Evolutionary conservation across 2,888 invertebrate genomes (phyloP).

Genomic region (Torymus tubicola): DNA sequence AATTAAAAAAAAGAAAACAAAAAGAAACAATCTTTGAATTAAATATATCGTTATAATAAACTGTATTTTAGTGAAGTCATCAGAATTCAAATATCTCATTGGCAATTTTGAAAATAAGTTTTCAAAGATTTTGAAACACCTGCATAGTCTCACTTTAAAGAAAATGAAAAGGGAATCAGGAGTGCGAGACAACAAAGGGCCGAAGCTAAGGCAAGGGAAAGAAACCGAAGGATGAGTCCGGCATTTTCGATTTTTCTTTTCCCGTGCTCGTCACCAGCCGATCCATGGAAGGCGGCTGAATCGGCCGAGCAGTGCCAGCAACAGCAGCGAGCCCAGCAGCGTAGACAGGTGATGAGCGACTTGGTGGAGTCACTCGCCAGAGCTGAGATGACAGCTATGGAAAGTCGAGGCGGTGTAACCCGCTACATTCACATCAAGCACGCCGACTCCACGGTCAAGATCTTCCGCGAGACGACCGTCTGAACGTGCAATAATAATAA

Average conservation of each 20-base stretch:
- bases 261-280: background rate
- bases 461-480: slow-evolving; percentile 76
- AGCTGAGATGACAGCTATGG: slow-evolving; percentile 48
- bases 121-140: too few relatives aligned
- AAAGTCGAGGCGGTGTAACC: slow-evolving; percentile 70
- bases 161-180: too few relatives aligned
- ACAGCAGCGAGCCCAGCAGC: background rate
- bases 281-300: slow-evolving; percentile 52
- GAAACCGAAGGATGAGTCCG: too few relatives aligned
- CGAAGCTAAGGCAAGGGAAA: too few relatives aligned
- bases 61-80: too few relatives aligned
- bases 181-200: too few relatives aligned
- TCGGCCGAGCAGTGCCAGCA: slow-evolving; percentile 13
- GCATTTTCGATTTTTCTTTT: slow-evolving; percentile 10
- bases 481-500: slow-evolving; percentile 60
- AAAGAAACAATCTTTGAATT: too few relatives aligned
- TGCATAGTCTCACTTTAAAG: too few relatives aligned
- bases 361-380: slow-evolving; percentile 14
- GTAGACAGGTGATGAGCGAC: background rate
- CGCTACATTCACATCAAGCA: slow-evolving; percentile 76
- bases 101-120: too few relatives aligned
- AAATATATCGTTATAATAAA: too few relatives aligned
- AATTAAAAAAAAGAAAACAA: too few relatives aligned
- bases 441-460: slow-evolving; percentile 74
- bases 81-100: too few relatives aligned